Base-by-base conservation (phyloP, 2,113 vertebrate species). In the Xiphorhynchus elegans region DNA sequence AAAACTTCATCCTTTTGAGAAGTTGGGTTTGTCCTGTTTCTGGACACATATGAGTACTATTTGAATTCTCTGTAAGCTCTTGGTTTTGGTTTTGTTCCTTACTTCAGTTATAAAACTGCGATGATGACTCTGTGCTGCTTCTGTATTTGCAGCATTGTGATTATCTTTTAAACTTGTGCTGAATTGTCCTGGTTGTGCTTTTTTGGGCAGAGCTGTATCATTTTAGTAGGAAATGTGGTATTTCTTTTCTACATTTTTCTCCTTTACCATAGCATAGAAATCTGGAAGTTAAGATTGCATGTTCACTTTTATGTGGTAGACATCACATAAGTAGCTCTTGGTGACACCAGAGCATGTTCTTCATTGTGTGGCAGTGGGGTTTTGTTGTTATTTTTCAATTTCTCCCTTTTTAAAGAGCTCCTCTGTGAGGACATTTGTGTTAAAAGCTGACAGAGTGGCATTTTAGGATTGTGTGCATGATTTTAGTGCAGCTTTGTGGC, bases 41-140 rank as follows among this genome's bases (percentile, higher is more conserved):
- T 81, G 42, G 39, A 46, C 31, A 11, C 29, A 2, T 4, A 2
- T 0, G 13, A 50, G 6, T 80, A 2, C 21, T 26, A 2, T 6
- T 74, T n/a, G n/a, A 68, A n/a, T 76, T 76, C 53, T 76, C 10
- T 63, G 20, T 69, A 31, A 79, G 31, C 11, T 85, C 47, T 23
- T 35, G 2, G 4, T 37, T 66, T 76, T 33, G 31, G 17, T 40
- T 87, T 47, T 74, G 50, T 83, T 84, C 55, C 47, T 56, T 73
- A 11, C 60, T 90, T 85, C 24, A 40, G n/a, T 46, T 63, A 2
- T 1, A 55, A 35, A 66, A 40, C 46, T 25, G 0, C n/a, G 28
- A 58, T 49, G 37, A 7, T 4, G 5, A 24, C 33, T 78, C 20
- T 28, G 28, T 66, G 31, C 49, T 39, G 24, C 68, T 86, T 55